Base-by-base conservation (phyloP, 2,888 invertebrate species). In the Oscheius sp. region DNA sequence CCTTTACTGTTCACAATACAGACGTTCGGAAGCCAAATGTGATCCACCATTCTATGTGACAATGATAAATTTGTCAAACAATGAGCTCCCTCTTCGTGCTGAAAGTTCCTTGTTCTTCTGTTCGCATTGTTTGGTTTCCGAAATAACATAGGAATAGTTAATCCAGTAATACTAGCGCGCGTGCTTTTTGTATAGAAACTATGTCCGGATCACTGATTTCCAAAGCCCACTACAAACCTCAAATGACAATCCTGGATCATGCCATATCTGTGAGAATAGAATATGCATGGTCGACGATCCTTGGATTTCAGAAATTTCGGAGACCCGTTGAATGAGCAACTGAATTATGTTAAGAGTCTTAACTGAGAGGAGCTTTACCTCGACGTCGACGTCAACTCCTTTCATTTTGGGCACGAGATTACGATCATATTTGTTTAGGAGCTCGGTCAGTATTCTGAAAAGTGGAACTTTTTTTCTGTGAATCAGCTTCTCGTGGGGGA, bases 371-470 rank as follows among this genome's bases (percentile, higher is more conserved):
- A 21, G 33, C 3, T 5, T 50, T 68, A 73, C 73, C 73, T 89
- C 89, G 10, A 89, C 84, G 55, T 88, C 87, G 0, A 89, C 89
- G 71, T 89, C 89, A 11, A 89, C 89, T 5, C 89, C 89, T 63
- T 84, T 83, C 76, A 85, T 85, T 42, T 82, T 84, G 1, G 89
- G 89, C 10, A 89, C 87, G 55, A 87, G 42, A 75, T 89, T 89
- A 48, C 86, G 73, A 70, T 88, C 88, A 70, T 88, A 88, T 37
- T 86, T 80, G 35, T 74, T 76, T n/a, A 88, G 78, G 1, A 88
- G 78, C 59, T 85, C 86, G 9, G 84, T 82, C 13, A 88, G 79
- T 55, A 88, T 86, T 71, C 86, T 86, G 70, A 74, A 84, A 76
- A 10, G 9, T 13, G 21, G 55, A 55, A 21, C 55, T 21, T 55